Base-by-base conservation (phyloP, 2,888 invertebrate genomes). In the Drosophila neonasuta region DNA sequence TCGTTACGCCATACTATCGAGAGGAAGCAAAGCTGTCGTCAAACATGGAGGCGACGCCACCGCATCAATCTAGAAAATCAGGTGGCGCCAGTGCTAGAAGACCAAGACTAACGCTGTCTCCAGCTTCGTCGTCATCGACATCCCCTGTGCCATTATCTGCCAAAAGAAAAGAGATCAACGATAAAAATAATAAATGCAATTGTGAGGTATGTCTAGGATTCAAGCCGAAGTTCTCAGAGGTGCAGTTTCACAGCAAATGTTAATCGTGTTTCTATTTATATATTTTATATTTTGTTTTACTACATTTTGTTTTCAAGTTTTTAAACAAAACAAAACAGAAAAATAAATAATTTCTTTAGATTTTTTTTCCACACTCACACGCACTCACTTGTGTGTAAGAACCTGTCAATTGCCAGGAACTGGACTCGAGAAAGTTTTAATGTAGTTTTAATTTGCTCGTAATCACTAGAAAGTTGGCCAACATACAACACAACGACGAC, bases 371-470 rank as follows among this genome's bases (percentile, higher is more conserved):
- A 32, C 20, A 42, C 48, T 11, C 41, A 41, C 15, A 20, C 39
- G 46, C 24, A 49, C 6, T 5, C 24, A 24, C 24, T 24, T 61
- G 44, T 11, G 42, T 30, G 48, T 39, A 29, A 34, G 41, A 9
- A 41, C 36, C 58, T 81, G 86, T 79, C 81, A 87, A 85, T 74
- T 76, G 74, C 74, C 72, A 67, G 67, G 44, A 67, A 67, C 67
- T 76, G 72, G 77, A 76, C 74, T 67, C 77, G 59, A 69, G 70
- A 77, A 79, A 79, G 58, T 85, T 80, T 87, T 85, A 87, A 85
- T 85, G 88, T 86, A 84, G 72, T 85, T 85, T 85, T 85, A 85
- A 85, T 85, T 85, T 87, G 86, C 79, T 83, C 80, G 68, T 81
- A 86, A 86, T 87, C 83, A 76, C 72, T 72, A 61, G 49, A 54